Evolutionary conservation across 2,797 vertebrate genomes (phyloP).

Genomic region (Simalia tracyae): DNA sequence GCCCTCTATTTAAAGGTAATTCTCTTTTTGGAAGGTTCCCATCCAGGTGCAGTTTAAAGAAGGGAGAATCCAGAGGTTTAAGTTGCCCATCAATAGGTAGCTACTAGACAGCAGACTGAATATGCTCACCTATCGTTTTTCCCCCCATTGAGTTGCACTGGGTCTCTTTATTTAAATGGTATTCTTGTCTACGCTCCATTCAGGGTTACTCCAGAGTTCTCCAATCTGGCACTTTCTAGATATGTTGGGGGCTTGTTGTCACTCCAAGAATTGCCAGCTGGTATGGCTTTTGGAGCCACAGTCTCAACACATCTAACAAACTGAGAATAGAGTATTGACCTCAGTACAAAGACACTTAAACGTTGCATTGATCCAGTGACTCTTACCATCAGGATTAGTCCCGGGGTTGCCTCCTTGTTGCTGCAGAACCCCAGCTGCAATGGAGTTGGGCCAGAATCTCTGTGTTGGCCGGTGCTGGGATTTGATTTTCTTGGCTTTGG

Average conservation of each 20-base stretch:
- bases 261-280: neutral
- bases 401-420: conserved; percentile 84
- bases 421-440: conserved; percentile 93
- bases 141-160: neutral
- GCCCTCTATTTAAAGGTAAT: neutral
- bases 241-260: neutral
- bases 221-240: too few relatives aligned
- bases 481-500: conserved; percentile 99
- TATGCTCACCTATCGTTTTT: neutral
- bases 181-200: neutral
- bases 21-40: neutral
- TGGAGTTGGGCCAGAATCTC: conserved; percentile 98
- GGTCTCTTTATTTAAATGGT: neutral
- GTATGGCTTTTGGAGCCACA: neutral
- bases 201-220: neutral
- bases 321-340: neutral
- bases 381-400: conserved; percentile 88
- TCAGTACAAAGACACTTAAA: neutral
- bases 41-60: neutral
- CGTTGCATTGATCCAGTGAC: accelerated
- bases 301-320: neutral
- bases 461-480: conserved; percentile 97
- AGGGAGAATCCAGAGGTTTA: neutral
- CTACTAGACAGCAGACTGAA: neutral
- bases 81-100: neutral